Conservation (phyloP, 1,140 invertebrate species). For the Myzus persicae region DNA sequence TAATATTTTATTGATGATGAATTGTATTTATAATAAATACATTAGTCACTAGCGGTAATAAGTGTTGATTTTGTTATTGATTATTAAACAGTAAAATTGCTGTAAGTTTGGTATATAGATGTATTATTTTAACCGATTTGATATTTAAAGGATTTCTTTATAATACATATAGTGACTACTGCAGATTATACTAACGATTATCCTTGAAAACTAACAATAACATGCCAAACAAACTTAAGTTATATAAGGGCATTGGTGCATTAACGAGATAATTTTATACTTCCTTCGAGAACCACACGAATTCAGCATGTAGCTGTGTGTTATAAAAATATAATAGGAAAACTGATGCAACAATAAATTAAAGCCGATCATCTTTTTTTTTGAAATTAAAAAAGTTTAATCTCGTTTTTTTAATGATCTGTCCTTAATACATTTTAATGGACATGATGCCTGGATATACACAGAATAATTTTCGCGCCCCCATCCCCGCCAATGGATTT, state of each 20-base stretch:
- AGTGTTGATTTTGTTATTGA: background rate
- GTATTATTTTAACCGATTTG: background rate
- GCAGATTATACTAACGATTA: background rate
- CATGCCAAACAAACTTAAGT: background rate
- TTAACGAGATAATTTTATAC: constrained; percentile 30
- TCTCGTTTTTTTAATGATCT: background rate
- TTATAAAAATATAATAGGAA: background rate
- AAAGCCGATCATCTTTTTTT: constrained; percentile 31
- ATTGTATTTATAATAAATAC: background rate
- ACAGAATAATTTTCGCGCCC: background rate
- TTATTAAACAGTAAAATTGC: background rate
- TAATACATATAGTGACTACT: background rate
- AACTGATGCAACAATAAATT: constrained; percentile 41
- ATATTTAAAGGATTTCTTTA: constrained; percentile 28
- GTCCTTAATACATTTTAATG: background rate
- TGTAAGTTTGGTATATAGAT: background rate
- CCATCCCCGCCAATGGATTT: background rate
- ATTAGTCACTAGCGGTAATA: background rate
- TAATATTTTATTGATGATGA: background rate
- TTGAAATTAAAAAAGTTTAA: background rate
- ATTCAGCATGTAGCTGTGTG: background rate
- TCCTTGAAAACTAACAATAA: constrained; percentile 39
- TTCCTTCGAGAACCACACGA: constrained; percentile 26
- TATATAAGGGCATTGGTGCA: background rate
- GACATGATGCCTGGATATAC: too few species aligned